Conservation (phyloP, 2,113 vertebrate species). For the Excalfactoria chinensis region DNA sequence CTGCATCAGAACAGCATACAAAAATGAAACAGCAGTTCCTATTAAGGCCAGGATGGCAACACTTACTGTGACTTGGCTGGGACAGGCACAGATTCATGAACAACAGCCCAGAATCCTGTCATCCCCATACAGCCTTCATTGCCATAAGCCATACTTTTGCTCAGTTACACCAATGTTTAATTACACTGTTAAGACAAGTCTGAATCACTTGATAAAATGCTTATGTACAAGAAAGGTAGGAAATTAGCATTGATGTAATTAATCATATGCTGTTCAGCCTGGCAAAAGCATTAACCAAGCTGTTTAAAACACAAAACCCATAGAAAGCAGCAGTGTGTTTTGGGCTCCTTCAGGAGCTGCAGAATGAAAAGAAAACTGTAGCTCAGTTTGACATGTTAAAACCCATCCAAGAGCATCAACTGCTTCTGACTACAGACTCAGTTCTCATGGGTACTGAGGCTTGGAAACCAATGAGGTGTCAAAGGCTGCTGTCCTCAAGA, state of each 20-base stretch:
- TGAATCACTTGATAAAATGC: neutral
- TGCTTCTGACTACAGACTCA: neutral
- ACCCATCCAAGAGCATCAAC: conserved; percentile 21
- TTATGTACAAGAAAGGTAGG: neutral
- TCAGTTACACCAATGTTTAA: neutral
- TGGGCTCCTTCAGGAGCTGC: neutral
- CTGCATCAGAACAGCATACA: neutral
- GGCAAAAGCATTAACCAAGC: conserved; percentile 6
- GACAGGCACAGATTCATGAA: neutral
- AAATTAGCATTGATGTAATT: neutral
- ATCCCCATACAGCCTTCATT: neutral
- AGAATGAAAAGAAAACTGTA: conserved; percentile 6
- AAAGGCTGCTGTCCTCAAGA: neutral
- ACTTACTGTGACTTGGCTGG: neutral
- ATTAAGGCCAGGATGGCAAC: neutral
- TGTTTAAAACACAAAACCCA: neutral
- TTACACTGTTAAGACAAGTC: neutral
- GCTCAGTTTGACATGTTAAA: conserved; percentile 26
- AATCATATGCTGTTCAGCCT: neutral
- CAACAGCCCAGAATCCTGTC: neutral
- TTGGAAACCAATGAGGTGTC: neutral
- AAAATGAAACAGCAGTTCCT: conserved; percentile 11
- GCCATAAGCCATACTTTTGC: neutral
- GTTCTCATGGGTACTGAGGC: neutral
- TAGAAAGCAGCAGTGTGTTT: neutral